phyloP scores from a whole-genome alignment of 2,113 vertebrate species.

The Steatornis caripensis region DNA sequence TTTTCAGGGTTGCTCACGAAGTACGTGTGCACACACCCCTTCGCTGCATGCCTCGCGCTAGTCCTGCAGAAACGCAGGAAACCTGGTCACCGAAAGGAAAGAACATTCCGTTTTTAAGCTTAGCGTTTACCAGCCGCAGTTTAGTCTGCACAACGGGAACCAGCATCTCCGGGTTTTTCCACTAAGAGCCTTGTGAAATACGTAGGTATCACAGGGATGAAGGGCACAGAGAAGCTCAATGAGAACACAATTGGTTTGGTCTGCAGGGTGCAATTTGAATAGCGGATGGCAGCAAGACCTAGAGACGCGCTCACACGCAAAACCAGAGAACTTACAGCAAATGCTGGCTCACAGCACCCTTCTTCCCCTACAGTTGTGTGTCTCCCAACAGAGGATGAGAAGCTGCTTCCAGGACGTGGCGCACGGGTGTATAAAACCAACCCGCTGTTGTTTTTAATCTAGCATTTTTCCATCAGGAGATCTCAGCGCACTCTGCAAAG shows the following conservation, averaged over 20 bases:
- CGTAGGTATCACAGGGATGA: neutral
- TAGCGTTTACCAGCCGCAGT: neutral
- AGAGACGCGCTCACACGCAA: neutral
- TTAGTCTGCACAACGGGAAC: neutral
- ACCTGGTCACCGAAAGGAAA: fast-evolving
- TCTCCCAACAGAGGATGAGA: neutral
- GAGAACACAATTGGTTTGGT: neutral
- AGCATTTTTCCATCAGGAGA: neutral
- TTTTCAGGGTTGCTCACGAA: neutral
- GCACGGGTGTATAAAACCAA: neutral
- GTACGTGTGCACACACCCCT: neutral
- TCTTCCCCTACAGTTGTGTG: neutral
- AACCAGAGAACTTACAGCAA: neutral
- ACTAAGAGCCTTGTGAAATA: neutral
- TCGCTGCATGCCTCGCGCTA: neutral
- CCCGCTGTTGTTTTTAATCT: neutral
- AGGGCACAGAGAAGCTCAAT: neutral
- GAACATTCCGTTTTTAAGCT: neutral
- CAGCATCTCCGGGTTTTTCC: fast-evolving
- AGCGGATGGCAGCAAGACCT: neutral
- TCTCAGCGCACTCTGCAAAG: neutral
- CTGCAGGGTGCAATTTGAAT: neutral
- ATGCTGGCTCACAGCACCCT: neutral
- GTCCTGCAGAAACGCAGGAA: neutral
- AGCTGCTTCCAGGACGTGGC: neutral